Base-by-base conservation (phyloP, 2,797 vertebrate genomes). In the Gymnoscopelus microlampas region DNA sequence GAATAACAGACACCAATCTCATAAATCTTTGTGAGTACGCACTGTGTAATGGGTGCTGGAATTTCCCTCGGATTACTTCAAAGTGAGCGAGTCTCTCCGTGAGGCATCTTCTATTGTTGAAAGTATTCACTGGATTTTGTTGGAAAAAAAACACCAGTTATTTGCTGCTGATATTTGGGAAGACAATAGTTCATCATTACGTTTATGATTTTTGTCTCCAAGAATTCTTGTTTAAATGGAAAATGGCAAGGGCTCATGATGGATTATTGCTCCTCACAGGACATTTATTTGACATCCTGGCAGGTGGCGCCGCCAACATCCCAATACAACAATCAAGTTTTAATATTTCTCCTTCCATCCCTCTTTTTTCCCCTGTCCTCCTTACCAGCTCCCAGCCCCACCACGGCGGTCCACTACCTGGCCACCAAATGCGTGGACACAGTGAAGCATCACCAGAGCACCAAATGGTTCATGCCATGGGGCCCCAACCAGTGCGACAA, bases 391-490 rank as follows among this genome's bases (percentile, higher is more conserved):
- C 98, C 98, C 32, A 94, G 95, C 74, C 97, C 97, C 71, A 99
- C 98, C 0, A 84, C 93, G 0, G 94, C 95, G 0, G 70, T 96
- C 53, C 80, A 91, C 73, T 98, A 97, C 87, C 1, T 84, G 81
- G 95, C 96, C 2, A 91, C 92, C 55, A 99, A 99, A 85, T 99
- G 98, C 53, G 94, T 99, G 73, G 96, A 98, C 13, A 79, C 84
- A 0, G 79, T 78, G 23, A 97, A 97, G 73, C 85, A 92, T 64
- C 91, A 92, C 60, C 92, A 95, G 70, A 82, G 74, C 24, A 81
- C 89, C 50, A 96, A 95, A 66, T 99, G 97, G 97, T 93, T 98
- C 77, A 89, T 95, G 93, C 97, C 97, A 0, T 99, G 97, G 97
- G 98, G 97, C 29, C 83, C 81, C 0, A 91, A 97, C 88, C 91